phyloP scores from a whole-genome alignment of 2,888 invertebrate species.

The Lasioglossum malachurum region DNA sequence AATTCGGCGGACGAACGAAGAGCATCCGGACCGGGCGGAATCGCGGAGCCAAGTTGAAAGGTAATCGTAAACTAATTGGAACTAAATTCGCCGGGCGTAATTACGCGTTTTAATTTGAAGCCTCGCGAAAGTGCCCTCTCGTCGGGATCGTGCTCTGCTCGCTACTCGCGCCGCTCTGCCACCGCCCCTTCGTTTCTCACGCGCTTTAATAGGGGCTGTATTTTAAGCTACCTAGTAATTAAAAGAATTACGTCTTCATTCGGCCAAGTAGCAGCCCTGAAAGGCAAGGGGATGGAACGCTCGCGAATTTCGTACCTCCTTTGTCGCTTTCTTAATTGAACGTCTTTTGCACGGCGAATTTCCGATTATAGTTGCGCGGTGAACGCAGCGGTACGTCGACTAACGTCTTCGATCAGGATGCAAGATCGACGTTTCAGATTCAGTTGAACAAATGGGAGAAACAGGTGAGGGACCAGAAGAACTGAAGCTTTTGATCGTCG shows the following conservation, averaged over 20 bases:
- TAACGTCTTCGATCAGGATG: too few relatives aligned
- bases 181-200: slow-evolving; percentile 53
- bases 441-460: too few relatives aligned
- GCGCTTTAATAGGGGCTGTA: slow-evolving; percentile 66
- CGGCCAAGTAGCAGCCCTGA: slow-evolving; percentile 37
- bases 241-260: slow-evolving; percentile 80
- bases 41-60: slow-evolving; percentile 62
- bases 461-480: not conserved
- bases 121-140: slow-evolving; percentile 62
- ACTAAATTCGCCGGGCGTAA: slow-evolving; percentile 77
- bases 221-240: slow-evolving; percentile 77
- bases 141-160: slow-evolving; percentile 34
- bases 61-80: slow-evolving; percentile 80
- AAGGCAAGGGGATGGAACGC: slow-evolving; percentile 22
- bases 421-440: not conserved
- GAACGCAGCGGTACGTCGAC: too few relatives aligned
- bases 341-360: not conserved
- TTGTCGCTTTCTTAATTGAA: slow-evolving; percentile 38
- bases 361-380: not conserved
- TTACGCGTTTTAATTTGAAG: slow-evolving; percentile 80
- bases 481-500: not conserved
- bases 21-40: not conserved
- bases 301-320: slow-evolving; percentile 28
- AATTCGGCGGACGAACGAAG: slow-evolving; percentile 52
- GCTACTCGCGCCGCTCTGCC: slow-evolving; percentile 24